A percentile compares a stretch with the other conserved stretches of the same genome.
These are phyloP conservation scores for Allolobophora icterica DNA, from an alignment of 2,888 invertebrate genomes.

Conservation along the genomic window DNA sequence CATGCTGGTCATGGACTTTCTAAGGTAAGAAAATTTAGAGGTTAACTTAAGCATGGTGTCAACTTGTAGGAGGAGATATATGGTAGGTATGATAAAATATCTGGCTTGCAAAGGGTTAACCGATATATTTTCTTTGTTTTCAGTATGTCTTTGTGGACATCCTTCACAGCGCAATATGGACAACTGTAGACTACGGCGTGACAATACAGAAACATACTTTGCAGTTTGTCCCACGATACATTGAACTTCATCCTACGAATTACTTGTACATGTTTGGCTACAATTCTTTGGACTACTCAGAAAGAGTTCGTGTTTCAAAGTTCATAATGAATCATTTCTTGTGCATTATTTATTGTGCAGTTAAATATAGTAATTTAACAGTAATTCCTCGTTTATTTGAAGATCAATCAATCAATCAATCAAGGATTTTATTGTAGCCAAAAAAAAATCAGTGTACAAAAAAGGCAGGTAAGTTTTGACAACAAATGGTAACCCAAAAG, in stretches of 20 bases:
- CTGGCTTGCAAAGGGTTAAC: neutral
- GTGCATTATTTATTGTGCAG: neutral
- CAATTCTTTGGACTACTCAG: constrained; percentile 75
- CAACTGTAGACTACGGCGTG: constrained; percentile 77
- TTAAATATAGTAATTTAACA: too few species aligned
- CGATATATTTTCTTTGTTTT: constrained; percentile 57
- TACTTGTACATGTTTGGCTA: constrained; percentile 76
- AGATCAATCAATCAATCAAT: too few species aligned
- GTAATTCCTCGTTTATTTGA: too few species aligned
- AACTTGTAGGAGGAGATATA: too few species aligned
- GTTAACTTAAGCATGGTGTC: too few species aligned
- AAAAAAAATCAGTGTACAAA: too few species aligned
- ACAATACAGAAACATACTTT: constrained; percentile 74
- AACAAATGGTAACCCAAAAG: too few species aligned
- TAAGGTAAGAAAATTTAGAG: too few species aligned
- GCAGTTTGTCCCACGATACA: constrained; percentile 78
- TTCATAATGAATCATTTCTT: neutral
- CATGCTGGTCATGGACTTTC: too few species aligned
- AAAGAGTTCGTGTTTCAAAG: constrained; percentile 65
- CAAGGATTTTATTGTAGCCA: too few species aligned
- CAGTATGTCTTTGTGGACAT: constrained; percentile 87
- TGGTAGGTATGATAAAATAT: too few species aligned
- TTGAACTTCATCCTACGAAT: constrained; percentile 78
- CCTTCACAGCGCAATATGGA: constrained; percentile 77
- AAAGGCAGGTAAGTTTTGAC: too few species aligned